Percentiles rank a stretch among this genome's conserved stretches.
Evolutionary conservation across 2,888 invertebrate species (phyloP).

Genomic region (Halictus ligatus): DNA sequence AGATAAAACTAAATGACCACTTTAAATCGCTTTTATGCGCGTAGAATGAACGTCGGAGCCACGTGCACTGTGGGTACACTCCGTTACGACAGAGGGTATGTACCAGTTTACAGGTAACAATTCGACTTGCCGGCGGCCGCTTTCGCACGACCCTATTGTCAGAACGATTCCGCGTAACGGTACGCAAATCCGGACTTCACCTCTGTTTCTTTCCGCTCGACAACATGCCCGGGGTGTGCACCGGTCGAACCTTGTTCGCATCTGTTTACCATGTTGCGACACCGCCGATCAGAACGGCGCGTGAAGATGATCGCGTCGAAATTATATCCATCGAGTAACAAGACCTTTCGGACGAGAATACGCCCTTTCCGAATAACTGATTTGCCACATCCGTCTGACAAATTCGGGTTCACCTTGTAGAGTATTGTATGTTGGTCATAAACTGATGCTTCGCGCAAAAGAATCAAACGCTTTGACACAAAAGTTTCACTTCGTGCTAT

Average conservation of each 20-base stretch:
- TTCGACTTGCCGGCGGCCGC: conserved; percentile 46
- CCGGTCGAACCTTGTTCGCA: not conserved
- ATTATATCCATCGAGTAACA: not conserved
- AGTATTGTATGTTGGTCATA: not conserved
- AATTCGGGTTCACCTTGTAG: not conserved
- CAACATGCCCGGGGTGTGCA: not conserved
- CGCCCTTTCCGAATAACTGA: not conserved
- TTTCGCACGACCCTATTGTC: conserved; percentile 61
- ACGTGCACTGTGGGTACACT: conserved; percentile 42
- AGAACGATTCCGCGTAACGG: conserved; percentile 51
- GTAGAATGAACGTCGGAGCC: conserved; percentile 26
- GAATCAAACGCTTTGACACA: conserved; percentile 1
- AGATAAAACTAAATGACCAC: conserved; percentile 50
- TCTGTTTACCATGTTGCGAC: not conserved
- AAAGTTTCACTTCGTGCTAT: not conserved
- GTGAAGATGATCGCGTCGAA: not conserved
- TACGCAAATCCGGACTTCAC: conserved; percentile 50
- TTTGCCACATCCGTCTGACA: not conserved
- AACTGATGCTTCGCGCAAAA: not conserved
- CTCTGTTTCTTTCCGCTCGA: conserved; percentile 21
- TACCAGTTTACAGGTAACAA: conserved; percentile 37
- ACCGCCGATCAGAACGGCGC: not conserved
- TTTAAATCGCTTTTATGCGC: conserved; percentile 40
- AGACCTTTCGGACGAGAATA: not conserved
- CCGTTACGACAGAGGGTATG: conserved; percentile 48